Evolutionary conservation across 2,888 invertebrate species (phyloP).

Genomic region (Drosophila eohydei): DNA sequence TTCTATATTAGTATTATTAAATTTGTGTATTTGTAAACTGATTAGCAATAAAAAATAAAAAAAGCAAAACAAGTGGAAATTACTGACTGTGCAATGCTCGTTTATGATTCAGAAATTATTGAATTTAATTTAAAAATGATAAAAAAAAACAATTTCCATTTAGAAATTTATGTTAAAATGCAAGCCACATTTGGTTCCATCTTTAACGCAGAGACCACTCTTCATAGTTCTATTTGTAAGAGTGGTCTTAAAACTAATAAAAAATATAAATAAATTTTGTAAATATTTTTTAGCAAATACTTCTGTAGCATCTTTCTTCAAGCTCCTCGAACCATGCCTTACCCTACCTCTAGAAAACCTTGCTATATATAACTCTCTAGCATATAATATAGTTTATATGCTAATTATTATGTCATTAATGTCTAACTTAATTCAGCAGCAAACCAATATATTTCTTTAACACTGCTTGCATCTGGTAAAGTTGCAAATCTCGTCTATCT

Average conservation of each 20-base stretch:
- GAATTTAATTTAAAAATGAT: not conserved
- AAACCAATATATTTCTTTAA: not conserved
- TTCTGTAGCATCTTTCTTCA: not conserved
- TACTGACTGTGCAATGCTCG: not conserved
- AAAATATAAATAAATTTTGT: not conserved
- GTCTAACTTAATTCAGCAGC: not conserved
- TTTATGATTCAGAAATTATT: too few relatives aligned
- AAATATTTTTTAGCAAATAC: not conserved
- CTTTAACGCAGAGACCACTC: not conserved
- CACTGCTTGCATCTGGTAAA: not conserved
- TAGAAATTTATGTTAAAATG: not conserved
- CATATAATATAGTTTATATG: not conserved
- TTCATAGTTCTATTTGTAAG: too few relatives aligned
- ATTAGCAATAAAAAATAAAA: conserved; percentile 35
- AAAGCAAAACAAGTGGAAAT: not conserved
- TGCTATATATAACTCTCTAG: not conserved
- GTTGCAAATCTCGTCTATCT: conserved; percentile 11
- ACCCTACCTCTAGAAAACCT: not conserved
- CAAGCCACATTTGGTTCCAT: not conserved
- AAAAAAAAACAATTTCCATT: not conserved
- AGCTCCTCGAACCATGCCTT: not conserved
- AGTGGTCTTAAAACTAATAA: not conserved
- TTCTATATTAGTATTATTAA: conserved; percentile 50
- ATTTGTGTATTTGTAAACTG: conserved; percentile 17
- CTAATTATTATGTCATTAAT: not conserved